A percentile compares a stretch with the other conserved stretches of the same genome.
Conservation (phyloP, 1,140 invertebrate genomes). For the Myzus persicae region DNA sequence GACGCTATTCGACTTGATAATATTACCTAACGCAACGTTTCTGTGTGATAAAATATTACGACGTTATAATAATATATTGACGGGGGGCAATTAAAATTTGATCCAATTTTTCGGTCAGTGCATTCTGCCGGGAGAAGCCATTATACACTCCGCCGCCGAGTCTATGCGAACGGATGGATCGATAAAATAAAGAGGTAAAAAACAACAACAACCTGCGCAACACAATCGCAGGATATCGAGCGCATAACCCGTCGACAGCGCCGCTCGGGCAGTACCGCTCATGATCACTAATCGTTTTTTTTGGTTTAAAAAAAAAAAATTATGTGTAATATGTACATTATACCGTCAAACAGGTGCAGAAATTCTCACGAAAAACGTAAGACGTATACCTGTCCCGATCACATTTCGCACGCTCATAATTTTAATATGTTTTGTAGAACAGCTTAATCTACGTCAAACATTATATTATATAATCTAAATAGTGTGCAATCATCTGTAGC, state of each 20-base stretch:
- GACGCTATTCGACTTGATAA: neutral
- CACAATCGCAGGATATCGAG: constrained; percentile 44
- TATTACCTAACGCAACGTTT: too few species aligned
- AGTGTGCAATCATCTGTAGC: neutral
- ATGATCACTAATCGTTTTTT: neutral
- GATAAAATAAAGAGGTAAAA: neutral
- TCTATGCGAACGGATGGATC: constrained; percentile 4
- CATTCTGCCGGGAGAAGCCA: neutral
- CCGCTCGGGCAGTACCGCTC: neutral
- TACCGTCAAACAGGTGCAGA: neutral
- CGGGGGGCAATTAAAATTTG: neutral
- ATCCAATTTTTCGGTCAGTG: constrained; percentile 36
- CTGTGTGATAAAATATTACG: neutral
- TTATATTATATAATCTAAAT: neutral
- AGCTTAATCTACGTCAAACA: neutral
- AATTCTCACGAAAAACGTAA: neutral
- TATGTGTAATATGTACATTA: neutral
- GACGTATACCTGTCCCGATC: neutral
- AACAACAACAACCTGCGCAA: neutral
- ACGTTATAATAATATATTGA: neutral
- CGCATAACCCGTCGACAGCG: too few species aligned
- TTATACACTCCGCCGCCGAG: neutral
- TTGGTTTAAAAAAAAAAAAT: neutral
- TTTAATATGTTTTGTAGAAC: neutral
- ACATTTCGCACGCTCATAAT: neutral